phyloP scores from a whole-genome alignment of 2,797 vertebrate species.

The Sorex maritimensis region DNA sequence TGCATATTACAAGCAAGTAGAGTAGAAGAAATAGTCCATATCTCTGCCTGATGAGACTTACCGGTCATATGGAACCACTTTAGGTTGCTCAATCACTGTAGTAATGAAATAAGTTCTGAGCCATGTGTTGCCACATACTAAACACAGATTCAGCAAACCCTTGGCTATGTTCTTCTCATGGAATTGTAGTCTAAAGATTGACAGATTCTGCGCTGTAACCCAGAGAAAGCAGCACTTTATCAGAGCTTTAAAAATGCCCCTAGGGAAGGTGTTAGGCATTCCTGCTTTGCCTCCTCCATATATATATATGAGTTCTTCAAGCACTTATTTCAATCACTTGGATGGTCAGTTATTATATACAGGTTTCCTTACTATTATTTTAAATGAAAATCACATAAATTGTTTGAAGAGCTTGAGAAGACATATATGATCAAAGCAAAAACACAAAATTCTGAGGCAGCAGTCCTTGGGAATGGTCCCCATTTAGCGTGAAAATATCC shows the following conservation, averaged over 20 bases:
- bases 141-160: constrained; percentile 8
- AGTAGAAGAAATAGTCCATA: constrained; percentile 81
- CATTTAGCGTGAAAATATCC: neutral
- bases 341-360: neutral
- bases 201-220: constrained; percentile 15
- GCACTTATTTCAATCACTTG: constrained; percentile 38
- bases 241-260: neutral
- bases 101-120: constrained; percentile 76
- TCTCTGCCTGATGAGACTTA: constrained; percentile 75
- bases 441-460: rapidly evolving
- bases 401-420: neutral
- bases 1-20: constrained; percentile 61
- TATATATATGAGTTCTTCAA: neutral
- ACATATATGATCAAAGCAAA: neutral
- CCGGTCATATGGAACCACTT: constrained; percentile 88
- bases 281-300: neutral
- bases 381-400: neutral
- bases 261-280: neutral
- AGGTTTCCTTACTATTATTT: neutral
- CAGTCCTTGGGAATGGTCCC: rapidly evolving
- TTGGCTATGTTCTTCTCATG: rapidly evolving
- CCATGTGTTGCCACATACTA: constrained; percentile 78
- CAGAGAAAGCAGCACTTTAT: constrained; percentile 22
- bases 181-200: neutral
- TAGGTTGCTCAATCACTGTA: constrained; percentile 75